Base-by-base conservation (phyloP, 1,140 invertebrate species). In the Nasonia giraulti region DNA sequence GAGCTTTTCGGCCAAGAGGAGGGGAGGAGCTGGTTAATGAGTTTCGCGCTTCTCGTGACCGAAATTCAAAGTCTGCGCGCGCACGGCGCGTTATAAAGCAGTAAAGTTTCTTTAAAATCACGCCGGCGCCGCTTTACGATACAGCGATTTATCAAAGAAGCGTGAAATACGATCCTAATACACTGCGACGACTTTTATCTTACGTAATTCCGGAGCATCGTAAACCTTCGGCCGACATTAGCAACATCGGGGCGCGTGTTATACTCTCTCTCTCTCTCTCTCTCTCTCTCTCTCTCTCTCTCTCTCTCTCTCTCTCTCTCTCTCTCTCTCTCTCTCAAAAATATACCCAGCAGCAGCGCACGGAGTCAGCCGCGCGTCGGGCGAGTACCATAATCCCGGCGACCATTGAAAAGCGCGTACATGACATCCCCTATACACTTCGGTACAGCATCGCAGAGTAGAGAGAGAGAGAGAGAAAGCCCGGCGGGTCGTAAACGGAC, bases 121-220 rank as follows among this genome's bases (percentile, higher is more conserved):
- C 55, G 55, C 55, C 55, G 6, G 6, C 55, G 55, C 17, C 5
- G 17, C 5, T 62, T 62, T 62, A 62, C 55, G 55, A 62, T 7
- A 6, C 55, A 62, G 55, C 20, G 6, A 62, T 62, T 62, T 62
- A 62, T 17, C 20, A n/a, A 6, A 62, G 20, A 62, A 44, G 40
- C 37, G 23, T 81, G 80, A 81, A 81, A 81, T 33, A 73, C 17
- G 68, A 81, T 73, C 17, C 68, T 44, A 33, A 71, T 50, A 44
- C 40, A 44, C 20, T 33, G 23, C 33, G 7, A 23, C 2, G 44
- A 44, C 2, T 81, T 71, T 73, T 73, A 73, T 80, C 37, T 80
- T 37, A n/a, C 27, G 62, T 23, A 80, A 80, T 37, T 37, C 3
- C 20, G 27, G 17, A 69, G 27, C n/a, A 55, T 66, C 10, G 17